Evolutionary conservation across 2,888 invertebrate genomes (phyloP).

Genomic region (Parasteatoda lunata): DNA sequence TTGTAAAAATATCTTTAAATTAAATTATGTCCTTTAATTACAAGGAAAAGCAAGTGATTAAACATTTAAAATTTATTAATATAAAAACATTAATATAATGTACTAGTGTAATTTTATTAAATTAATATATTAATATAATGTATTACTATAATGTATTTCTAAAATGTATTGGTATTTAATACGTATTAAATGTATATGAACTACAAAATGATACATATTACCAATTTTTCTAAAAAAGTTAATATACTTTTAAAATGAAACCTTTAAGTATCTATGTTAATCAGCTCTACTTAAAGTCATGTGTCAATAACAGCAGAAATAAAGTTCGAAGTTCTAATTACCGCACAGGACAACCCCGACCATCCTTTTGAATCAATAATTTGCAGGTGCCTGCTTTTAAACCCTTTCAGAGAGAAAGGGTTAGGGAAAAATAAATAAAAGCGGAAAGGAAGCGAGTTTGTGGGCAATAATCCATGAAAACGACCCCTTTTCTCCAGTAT

Average conservation of each 20-base stretch:
- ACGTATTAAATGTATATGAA: too few species aligned
- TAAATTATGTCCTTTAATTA: too few species aligned
- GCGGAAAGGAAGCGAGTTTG: neutral
- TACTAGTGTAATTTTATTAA: too few species aligned
- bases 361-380: conserved; percentile 34
- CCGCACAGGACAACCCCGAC: neutral
- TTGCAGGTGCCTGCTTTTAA: conserved; percentile 29
- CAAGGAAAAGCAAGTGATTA: too few species aligned
- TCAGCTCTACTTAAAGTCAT: conserved; percentile 11
- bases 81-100: too few species aligned
- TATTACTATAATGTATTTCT: too few species aligned
- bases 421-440: neutral
- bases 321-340: conserved; percentile 53
- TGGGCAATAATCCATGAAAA: conserved; percentile 13
- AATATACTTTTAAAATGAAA: conserved; percentile 7
- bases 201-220: too few species aligned
- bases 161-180: too few species aligned
- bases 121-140: too few species aligned
- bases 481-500: conserved; percentile 3
- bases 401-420: neutral
- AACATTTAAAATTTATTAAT: too few species aligned
- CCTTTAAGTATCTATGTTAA: neutral
- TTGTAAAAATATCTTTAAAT: too few species aligned
- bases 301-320: conserved; percentile 60
- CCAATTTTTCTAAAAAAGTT: neutral